These are phyloP conservation scores for Fulica atra DNA, from an alignment of 2,113 vertebrate genomes.

Conservation along the genomic window DNA sequence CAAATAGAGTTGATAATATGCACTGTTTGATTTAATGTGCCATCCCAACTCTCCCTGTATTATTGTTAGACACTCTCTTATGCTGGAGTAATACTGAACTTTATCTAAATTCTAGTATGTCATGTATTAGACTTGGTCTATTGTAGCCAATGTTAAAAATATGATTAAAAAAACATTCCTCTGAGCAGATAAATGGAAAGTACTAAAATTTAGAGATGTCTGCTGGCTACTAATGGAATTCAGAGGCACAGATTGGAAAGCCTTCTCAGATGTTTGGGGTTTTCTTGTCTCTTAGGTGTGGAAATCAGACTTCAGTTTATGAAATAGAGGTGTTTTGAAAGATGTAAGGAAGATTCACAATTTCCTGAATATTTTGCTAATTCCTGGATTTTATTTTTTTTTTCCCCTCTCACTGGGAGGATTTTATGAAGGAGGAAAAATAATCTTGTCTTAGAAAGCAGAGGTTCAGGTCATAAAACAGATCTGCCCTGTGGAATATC, in stretches of 20 bases:
- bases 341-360: neutral
- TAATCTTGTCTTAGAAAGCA: neutral
- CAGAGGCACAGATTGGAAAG: neutral
- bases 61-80: neutral
- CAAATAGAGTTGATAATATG: neutral
- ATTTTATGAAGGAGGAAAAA: neutral
- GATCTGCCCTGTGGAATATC: neutral
- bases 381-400: neutral
- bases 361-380: neutral
- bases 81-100: neutral
- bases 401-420: neutral
- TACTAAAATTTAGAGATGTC: neutral
- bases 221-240: neutral
- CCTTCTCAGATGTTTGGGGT: neutral
- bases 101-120: neutral
- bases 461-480: neutral
- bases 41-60: neutral
- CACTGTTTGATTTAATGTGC: neutral
- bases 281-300: neutral
- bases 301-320: neutral
- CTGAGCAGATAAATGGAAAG: neutral
- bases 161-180: neutral
- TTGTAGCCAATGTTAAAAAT: neutral
- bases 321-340: neutral
- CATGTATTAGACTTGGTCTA: neutral